Evolutionary conservation across 2,888 invertebrate genomes (phyloP).

Genomic region (Philhelius pedissequus): DNA sequence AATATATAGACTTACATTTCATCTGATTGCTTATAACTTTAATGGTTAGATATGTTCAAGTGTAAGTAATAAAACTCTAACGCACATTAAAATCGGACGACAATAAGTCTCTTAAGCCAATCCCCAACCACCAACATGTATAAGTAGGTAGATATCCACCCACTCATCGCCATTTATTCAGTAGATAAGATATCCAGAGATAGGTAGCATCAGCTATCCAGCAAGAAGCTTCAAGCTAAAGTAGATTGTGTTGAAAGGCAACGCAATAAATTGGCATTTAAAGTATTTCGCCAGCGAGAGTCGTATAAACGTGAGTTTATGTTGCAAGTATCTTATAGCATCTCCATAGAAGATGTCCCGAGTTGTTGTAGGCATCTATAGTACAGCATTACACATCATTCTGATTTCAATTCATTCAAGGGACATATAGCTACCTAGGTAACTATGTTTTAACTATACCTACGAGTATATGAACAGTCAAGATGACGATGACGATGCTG

Average conservation of each 20-base stretch:
- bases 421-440: conserved; percentile 19
- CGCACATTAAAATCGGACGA: conserved; percentile 33
- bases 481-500: conserved; percentile 59
- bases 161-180: not conserved
- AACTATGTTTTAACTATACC: not conserved
- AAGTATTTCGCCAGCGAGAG: conserved; percentile 51
- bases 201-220: no score
- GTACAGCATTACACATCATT: conserved; percentile 53
- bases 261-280: conserved; percentile 66
- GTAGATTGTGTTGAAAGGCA: conserved; percentile 54
- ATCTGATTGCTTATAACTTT: conserved; percentile 16
- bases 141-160: not conserved
- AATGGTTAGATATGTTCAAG: conserved; percentile 17
- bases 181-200: conserved; percentile 24
- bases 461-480: conserved; percentile 19
- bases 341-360: conserved; percentile 1
- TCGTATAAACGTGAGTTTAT: conserved; percentile 56
- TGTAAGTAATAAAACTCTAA: conserved; percentile 28
- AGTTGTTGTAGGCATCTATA: not conserved
- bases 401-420: conserved; percentile 65
- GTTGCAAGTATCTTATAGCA: conserved; percentile 42
- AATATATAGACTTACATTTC: not conserved
- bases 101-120: conserved; percentile 28
- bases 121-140: not conserved
- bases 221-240: conserved; percentile 18